A percentile compares a stretch with the other conserved stretches of the same genome.
Conservation (phyloP, 2,888 invertebrate species). For the Neoitamus cyanurus region DNA sequence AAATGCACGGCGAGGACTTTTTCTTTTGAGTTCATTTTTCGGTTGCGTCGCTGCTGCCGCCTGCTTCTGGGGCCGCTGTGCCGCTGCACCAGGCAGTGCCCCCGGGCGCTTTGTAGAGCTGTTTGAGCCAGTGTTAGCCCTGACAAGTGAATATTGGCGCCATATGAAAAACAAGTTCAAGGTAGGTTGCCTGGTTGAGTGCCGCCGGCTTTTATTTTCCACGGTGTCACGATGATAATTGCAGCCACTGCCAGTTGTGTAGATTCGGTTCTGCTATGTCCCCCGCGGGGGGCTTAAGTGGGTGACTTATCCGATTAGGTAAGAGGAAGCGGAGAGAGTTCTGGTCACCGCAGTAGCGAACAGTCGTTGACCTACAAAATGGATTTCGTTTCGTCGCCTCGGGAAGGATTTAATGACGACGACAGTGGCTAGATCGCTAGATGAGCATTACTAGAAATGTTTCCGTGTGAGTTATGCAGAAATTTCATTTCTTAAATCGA, state of each 20-base stretch:
- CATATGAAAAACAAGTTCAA: slow-evolving; percentile 42
- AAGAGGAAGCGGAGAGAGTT: slow-evolving; percentile 1
- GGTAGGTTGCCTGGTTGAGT: neutral
- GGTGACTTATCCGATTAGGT: slow-evolving; percentile 1
- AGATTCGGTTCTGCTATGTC: neutral
- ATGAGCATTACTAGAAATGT: neutral
- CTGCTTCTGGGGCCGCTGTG: neutral
- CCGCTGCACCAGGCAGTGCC: slow-evolving; percentile 4
- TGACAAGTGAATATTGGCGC: slow-evolving; percentile 41
- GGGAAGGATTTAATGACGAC: neutral
- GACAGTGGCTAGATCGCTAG: neutral
- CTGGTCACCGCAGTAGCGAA: neutral
- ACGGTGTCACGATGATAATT: slow-evolving; percentile 22
- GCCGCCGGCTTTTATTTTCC: slow-evolving; percentile 17
- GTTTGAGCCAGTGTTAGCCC: slow-evolving; percentile 21
- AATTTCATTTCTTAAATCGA: neutral
- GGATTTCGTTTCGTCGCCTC: neutral
- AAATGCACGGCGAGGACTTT: neutral
- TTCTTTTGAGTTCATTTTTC: neutral
- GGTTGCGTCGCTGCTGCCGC: neutral
- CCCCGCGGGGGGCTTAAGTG: neutral
- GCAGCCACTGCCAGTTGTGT: neutral
- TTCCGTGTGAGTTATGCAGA: neutral
- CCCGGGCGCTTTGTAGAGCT: neutral
- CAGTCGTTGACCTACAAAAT: neutral